Evolutionary conservation across 2,113 vertebrate species (phyloP).

Genomic region (Pelecanus crispus): DNA sequence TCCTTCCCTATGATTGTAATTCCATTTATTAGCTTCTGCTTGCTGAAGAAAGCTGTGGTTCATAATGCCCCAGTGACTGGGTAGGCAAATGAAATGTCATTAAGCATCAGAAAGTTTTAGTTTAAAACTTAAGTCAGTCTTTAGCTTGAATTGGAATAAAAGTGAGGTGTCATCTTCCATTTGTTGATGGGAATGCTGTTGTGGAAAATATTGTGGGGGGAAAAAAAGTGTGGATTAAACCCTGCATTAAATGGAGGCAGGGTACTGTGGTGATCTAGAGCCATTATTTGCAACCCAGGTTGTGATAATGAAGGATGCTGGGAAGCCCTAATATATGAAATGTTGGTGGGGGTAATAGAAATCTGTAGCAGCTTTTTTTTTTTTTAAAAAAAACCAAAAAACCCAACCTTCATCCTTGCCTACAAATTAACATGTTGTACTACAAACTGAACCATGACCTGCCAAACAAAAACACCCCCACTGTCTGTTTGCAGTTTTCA

Average conservation of each 20-base stretch:
- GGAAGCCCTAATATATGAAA: background rate
- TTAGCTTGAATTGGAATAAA: background rate
- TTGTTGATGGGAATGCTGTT: background rate
- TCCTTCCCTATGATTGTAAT: background rate
- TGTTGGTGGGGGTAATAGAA: background rate
- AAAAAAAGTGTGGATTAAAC: background rate
- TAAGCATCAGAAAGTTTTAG: background rate
- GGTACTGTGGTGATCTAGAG: background rate
- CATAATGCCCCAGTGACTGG: background rate
- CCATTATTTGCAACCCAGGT: background rate
- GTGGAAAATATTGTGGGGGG: background rate
- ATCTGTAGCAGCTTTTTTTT: background rate
- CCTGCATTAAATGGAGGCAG: background rate
- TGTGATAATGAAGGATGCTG: background rate
- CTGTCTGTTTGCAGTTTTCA: background rate
- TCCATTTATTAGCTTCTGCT: background rate
- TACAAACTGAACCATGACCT: background rate
- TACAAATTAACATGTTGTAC: background rate
- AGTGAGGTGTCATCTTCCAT: background rate
- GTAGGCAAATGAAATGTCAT: background rate
- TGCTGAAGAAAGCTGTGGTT: background rate
- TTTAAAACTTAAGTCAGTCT: background rate
- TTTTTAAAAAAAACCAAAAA: too few species aligned
- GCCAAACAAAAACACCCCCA: background rate
- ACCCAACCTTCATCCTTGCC: background rate